Evolutionary conservation across 2,888 invertebrate species (phyloP), one percentile per base, ranked within the genome.

Genomic region (Latrodectus hesperus): DNA sequence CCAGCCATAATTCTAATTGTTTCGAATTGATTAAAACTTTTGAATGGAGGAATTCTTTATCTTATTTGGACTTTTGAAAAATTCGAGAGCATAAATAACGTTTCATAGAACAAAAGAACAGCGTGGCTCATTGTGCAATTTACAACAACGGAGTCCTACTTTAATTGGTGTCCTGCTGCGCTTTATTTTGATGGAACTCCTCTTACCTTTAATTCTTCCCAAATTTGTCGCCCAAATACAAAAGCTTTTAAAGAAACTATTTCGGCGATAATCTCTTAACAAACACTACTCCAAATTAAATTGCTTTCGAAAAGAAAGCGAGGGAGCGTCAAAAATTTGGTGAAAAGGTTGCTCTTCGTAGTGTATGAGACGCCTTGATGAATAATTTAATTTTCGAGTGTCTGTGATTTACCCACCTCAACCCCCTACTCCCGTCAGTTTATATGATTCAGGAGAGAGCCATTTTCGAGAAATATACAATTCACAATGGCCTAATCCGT

Each of bases 301-400:
- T 76, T 86, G 65, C 85, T 71, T 80, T 80, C 49, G 65, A 73
- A 81, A 73, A 68, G 79, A 67, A 70, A n/a, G 70, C 68, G 51
- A 38, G 38, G 38, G 38, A 38, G 11, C n/a, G 52, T 38, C 65
- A 73, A 72, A 77, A 74, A 77, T 70, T 11, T 26, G 26, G 71
- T 14, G 10, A 16, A 26, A 51, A 38, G 60, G 52, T 11, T 73
- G 80, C 26, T 81, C 67, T 17, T 73, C 49, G 38, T 14, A 75
- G 16, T n/a, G 22, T 17, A 12, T 65, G 73, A 73, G 76, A 77
- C 70, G 80, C 80, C 80, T 60, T 79, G 60, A 12, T 52, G 60
- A 74, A 64, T 79, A 81, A 87, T 81, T 87, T 77, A 73, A 87
- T 81, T 87, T 73, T 73, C 65, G 78, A 79, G 79, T 74, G 55